These are phyloP conservation scores for Ostrea denselamellosa DNA, from an alignment of 1,140 invertebrate genomes.

Conservation along the genomic window DNA sequence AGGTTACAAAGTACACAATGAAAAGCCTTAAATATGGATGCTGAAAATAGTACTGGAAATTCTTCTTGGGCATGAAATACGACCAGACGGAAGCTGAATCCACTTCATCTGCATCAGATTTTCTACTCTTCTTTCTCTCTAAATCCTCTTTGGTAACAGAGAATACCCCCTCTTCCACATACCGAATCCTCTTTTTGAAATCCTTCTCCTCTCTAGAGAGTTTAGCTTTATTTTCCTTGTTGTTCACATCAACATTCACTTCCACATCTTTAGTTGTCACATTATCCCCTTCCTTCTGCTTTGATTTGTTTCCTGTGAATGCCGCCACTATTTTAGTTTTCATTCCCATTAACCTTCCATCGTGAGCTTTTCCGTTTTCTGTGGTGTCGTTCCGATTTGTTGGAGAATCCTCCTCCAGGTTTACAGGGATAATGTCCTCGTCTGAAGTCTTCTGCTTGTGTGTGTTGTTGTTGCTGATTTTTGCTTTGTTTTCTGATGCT, in stretches of 20 bases:
- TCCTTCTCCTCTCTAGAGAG: background rate
- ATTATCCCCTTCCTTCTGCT: background rate
- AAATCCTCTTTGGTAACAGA: background rate
- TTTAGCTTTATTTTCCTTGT: background rate
- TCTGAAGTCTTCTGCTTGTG: background rate
- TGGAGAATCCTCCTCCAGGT: background rate
- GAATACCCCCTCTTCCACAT: background rate
- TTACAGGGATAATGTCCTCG: background rate
- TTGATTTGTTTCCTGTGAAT: background rate
- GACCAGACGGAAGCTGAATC: slow-evolving; percentile 74
- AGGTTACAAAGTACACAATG: slow-evolving; percentile 81
- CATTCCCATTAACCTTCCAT: background rate
- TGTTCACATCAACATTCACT: background rate
- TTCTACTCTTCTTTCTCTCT: background rate
- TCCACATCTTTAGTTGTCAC: background rate
- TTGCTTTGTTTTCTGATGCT: background rate
- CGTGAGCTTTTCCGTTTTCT: background rate
- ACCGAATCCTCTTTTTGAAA: background rate
- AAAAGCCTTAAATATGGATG: slow-evolving; percentile 81
- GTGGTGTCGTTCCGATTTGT: background rate
- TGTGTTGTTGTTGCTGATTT: background rate
- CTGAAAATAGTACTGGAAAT: slow-evolving; percentile 82
- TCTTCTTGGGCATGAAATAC: slow-evolving; percentile 79
- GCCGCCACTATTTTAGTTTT: background rate
- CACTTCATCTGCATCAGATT: slow-evolving; percentile 61